Conservation (phyloP, 2,797 vertebrate species). For the Antrozous pallidus region DNA sequence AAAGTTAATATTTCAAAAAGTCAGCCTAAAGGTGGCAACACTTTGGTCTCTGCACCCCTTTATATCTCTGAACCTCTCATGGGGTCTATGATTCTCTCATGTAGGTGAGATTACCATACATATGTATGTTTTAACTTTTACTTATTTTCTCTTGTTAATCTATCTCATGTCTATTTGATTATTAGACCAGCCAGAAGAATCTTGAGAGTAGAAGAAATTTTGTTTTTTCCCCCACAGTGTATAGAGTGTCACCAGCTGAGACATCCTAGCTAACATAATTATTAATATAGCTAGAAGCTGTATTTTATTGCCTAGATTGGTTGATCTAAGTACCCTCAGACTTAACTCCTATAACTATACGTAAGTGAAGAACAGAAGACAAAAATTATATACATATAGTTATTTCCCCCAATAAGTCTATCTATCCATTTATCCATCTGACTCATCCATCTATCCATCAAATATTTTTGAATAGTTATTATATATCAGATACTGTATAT, state of each 20-base stretch:
- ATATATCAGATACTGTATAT: neutral
- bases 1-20: neutral
- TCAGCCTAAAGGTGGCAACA: neutral
- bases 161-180: neutral
- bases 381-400: neutral
- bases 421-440: neutral
- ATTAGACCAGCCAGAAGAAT: neutral
- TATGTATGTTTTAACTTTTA: neutral
- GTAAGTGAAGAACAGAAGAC: neutral
- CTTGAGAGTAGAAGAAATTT: neutral
- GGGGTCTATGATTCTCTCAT: neutral
- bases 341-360: neutral
- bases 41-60: neutral
- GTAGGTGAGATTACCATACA: neutral
- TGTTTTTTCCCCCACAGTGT: neutral
- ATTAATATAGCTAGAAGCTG: neutral
- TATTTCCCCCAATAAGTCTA: neutral
- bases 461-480: neutral
- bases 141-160: neutral
- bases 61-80: neutral
- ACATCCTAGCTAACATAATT: neutral
- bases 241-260: neutral
- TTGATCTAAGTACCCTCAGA: neutral
- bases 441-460: neutral
- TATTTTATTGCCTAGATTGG: neutral